Base-by-base conservation (phyloP, 2,797 vertebrate species). In the Xerus rutilus region DNA sequence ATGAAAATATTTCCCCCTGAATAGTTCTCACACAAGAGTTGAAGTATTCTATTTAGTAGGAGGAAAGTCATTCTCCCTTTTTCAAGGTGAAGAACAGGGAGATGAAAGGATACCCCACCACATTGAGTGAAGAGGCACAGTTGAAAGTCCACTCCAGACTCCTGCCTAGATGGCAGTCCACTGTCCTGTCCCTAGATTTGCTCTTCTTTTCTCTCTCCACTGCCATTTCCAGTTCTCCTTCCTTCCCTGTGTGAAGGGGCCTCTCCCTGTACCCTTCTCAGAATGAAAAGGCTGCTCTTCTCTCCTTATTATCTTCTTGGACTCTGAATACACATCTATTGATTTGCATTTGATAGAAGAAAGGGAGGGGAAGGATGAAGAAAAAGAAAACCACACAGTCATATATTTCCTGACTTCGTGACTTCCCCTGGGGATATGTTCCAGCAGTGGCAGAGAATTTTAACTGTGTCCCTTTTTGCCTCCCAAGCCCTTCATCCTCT, bases 231-330 rank as follows among this genome's bases (percentile, higher is more conserved):
- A 96, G 97, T 93, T 86, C 95, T 94, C 94, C 78, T 91, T 96
- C 94, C 82, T 81, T 93, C 83, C 45, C 77, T 59, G 84, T 65
- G n/a, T 23, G 35, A 69, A 70, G 78, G 78, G 78, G 69, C 83
- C 70, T 82, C 47, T 76, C 93, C 23, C 86, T 12, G 59, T 25
- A 20, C 28, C 52, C 85, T 88, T 72, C 59, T 45, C 57, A 91
- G 94, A 97, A 98, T 98, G 97, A 98, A 98, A 98, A 98, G 98
- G 98, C 98, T 98, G 98, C 98, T 98, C 98, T 98, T 98, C 98
- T 98, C 98, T 98, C 97, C 97, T 98, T 98, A 98, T 98, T 98
- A 96, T 98, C 98, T 97, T 98, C 97, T 98, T 98, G 98, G 98
- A 97, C 98, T 98, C 94, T 96, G 98, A 98, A 98, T 98, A 96